Evolutionary conservation across 2,888 invertebrate species (phyloP).

Genomic region (Lottia gigantea): DNA sequence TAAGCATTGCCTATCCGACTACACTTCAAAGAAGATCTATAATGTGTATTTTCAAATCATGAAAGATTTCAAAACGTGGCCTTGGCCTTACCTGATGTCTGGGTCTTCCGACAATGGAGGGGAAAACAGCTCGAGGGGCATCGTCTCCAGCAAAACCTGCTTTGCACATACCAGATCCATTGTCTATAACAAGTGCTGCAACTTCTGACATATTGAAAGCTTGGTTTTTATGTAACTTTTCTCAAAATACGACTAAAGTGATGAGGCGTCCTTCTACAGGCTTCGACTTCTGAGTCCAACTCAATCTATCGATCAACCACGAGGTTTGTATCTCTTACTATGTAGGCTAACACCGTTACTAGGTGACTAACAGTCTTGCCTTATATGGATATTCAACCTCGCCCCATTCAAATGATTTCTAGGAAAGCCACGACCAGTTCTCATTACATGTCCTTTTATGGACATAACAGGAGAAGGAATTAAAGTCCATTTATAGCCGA

Average conservation of each 20-base stretch:
- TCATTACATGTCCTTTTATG: constrained; percentile 22
- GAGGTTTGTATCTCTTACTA: too few relatives aligned
- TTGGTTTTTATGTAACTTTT: background rate
- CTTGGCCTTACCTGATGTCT: constrained; percentile 1
- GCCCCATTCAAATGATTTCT: constrained; percentile 20
- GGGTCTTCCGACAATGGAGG: constrained; percentile 4
- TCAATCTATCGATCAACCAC: too few relatives aligned
- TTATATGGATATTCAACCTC: constrained; percentile 20
- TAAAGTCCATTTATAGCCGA: background rate
- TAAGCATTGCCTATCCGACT: too few relatives aligned
- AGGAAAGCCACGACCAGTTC: constrained; percentile 16
- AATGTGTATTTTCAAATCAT: too few relatives aligned
- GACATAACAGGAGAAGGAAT: constrained; percentile 7
- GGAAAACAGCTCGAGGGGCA: constrained; percentile 22
- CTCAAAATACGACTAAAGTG: background rate
- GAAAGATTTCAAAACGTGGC: background rate
- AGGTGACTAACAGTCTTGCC: constrained; percentile 15
- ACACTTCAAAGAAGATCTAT: too few relatives aligned
- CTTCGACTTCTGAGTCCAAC: too few relatives aligned
- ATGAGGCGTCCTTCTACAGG: too few relatives aligned
- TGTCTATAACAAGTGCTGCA: constrained; percentile 86
- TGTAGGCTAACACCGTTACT: background rate
- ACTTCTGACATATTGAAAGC: constrained; percentile 25
- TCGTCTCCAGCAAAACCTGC: constrained; percentile 35
- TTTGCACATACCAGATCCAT: constrained; percentile 86